These are phyloP conservation scores for Alcis repandata DNA, from an alignment of 2,888 invertebrate genomes.

Conservation along the genomic window DNA sequence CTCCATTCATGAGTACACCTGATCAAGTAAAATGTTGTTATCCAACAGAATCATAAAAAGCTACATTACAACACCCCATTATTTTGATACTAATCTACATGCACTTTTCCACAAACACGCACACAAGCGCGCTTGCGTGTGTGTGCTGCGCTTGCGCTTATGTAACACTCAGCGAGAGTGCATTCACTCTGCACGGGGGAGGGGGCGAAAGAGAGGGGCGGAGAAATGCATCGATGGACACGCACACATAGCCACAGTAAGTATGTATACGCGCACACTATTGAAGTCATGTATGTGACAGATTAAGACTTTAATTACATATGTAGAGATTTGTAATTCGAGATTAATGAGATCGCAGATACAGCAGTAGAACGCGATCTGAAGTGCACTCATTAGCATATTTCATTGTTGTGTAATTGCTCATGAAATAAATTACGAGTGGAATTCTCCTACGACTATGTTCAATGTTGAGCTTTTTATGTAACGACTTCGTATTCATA, in stretches of 20 bases:
- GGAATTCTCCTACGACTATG: not conserved
- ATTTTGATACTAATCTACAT: constrained; percentile 56
- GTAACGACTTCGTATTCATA: not conserved
- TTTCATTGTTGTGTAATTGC: constrained; percentile 28
- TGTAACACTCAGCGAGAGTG: constrained; percentile 80
- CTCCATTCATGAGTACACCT: constrained; percentile 37
- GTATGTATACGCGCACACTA: constrained; percentile 11
- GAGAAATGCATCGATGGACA: constrained; percentile 74
- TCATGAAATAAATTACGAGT: not conserved
- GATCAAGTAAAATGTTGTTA: constrained; percentile 35
- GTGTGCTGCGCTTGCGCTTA: constrained; percentile 67
- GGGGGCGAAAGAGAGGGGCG: constrained; percentile 44
- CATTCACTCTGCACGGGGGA: constrained; percentile 72
- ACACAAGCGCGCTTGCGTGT: constrained; percentile 32
- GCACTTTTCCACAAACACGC: constrained; percentile 57
- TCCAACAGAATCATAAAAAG: constrained; percentile 43
- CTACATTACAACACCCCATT: constrained; percentile 40
- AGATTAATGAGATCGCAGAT: constrained; percentile 40
- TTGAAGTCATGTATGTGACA: constrained; percentile 41
- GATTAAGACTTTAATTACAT: constrained; percentile 54
- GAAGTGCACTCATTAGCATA: constrained; percentile 26
- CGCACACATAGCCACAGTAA: constrained; percentile 48
- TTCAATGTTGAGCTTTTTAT: not conserved
- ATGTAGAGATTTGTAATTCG: constrained; percentile 52
- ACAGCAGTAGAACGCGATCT: constrained; percentile 17